Conservation (phyloP, 2,113 vertebrate species). For the Hyperopisus bebe region DNA sequence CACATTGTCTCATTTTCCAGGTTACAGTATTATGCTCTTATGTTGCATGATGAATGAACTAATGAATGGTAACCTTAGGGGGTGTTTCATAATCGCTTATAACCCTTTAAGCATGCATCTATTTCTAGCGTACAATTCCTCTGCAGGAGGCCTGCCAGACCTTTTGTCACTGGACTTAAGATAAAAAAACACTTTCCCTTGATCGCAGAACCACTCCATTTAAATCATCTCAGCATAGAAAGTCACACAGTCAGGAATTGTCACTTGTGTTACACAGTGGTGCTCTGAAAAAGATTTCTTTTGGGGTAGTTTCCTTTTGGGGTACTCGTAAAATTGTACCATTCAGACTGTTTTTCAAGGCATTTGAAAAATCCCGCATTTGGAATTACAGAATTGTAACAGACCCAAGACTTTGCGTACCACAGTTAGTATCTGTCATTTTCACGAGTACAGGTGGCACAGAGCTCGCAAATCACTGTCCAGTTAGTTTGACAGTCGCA, state of each 20-base stretch:
- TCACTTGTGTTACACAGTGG: not conserved
- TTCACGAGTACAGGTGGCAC: not conserved
- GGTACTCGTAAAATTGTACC: not conserved
- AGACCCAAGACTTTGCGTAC: not conserved
- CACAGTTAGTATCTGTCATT: not conserved
- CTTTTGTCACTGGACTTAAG: slow-evolving; percentile 34
- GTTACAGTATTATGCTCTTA: not conserved
- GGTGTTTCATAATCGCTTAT: slow-evolving; percentile 43
- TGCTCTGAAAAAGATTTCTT: not conserved
- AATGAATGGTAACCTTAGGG: slow-evolving; percentile 4
- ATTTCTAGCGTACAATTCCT: slow-evolving; percentile 13
- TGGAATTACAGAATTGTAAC: not conserved
- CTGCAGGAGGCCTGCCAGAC: slow-evolving; percentile 30
- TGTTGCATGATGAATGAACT: slow-evolving; percentile 12
- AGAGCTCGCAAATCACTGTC: not conserved
- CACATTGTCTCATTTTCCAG: not conserved
- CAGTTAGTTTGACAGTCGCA: slow-evolving; percentile 30
- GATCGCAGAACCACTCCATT: slow-evolving; percentile 1
- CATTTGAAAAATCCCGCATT: not conserved
- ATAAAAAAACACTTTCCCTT: slow-evolving; percentile 22
- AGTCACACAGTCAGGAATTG: not conserved
- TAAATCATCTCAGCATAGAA: not conserved
- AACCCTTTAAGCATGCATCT: slow-evolving; percentile 31
- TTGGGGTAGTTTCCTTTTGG: not conserved
- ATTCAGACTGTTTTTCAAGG: not conserved